Base-by-base conservation (phyloP, 2,113 vertebrate species). In the Syngnathus scovelli region DNA sequence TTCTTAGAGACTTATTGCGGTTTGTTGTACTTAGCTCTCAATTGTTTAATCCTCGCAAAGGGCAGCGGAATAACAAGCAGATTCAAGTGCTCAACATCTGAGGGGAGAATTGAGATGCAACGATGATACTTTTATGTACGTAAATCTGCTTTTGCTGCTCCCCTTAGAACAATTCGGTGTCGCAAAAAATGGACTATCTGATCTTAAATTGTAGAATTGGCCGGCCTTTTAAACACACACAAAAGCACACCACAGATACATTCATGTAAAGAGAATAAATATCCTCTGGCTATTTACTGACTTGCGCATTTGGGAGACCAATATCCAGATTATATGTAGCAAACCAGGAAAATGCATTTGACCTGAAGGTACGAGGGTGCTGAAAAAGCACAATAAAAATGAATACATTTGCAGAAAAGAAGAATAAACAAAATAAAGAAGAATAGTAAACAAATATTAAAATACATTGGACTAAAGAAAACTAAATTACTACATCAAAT, bases 241-340 rank as follows among this genome's bases (percentile, higher is more conserved):
- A 75, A 56, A 51, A 68, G 67, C 65, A 67, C 67, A 70, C 27
- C 38, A 52, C 16, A 67, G 66, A 79, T 69, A 73, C 48, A 78
- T 76, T 87, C 77, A 85, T 82, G 78, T 76, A 85, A 75, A 74
- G 61, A 76, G 67, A 77, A 64, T 44, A 78, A 70, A 78, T 70
- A 41, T 81, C 81, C 83, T 74, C 74, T 66, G 77, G 81, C 67
- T 77, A 84, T 84, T 82, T 86, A 77, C 64, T 77, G 80, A 79
- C 56, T 72, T 69, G 58, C 59, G 43, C 46, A 66, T 71, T 85
- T 80, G 72, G 73, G 64, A 75, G 74, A 69, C 55, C 65, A 67
- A 71, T 67, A 68, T 76, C 70, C 69, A 77, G 77, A 69, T 71
- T 75, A 70, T 78, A 63, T 73, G 77, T 73, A 67, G 67, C 73